Conservation (phyloP, 2,113 vertebrate genomes). For the Anhinga rufa region DNA sequence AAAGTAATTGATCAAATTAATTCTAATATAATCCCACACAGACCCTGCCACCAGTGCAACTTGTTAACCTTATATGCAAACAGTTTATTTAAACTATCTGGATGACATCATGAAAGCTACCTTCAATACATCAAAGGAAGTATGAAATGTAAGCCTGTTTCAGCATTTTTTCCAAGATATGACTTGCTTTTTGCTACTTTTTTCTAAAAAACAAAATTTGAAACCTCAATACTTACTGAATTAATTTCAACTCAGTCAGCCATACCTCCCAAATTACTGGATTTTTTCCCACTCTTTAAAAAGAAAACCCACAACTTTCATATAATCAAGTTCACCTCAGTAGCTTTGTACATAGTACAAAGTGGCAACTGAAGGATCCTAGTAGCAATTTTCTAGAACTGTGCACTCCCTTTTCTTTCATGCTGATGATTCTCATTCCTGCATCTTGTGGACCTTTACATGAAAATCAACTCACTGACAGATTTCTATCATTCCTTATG, state of each 20-base stretch:
- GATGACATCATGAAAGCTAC: slow-evolving; percentile 71
- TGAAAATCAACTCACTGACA: not conserved
- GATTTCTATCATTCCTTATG: not conserved
- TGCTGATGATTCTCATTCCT: not conserved
- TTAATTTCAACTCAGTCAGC: not conserved
- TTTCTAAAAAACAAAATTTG: not conserved
- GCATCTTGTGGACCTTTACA: not conserved
- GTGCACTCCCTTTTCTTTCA: not conserved
- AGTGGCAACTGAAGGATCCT: not conserved
- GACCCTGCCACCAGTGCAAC: slow-evolving; percentile 49
- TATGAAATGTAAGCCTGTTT: slow-evolving; percentile 40
- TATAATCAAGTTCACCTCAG: not conserved
- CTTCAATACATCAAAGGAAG: slow-evolving; percentile 59
- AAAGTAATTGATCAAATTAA: slow-evolving; percentile 81
- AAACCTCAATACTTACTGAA: not conserved
- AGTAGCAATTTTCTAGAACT: not conserved
- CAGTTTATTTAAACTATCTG: slow-evolving; percentile 74
- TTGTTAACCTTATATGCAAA: slow-evolving; percentile 72
- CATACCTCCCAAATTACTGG: not conserved
- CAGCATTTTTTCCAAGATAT: slow-evolving; percentile 6
- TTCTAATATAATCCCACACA: slow-evolving; percentile 66
- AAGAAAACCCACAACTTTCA: not conserved
- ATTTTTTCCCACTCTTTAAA: not conserved
- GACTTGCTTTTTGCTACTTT: not conserved
- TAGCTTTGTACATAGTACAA: not conserved